phyloP scores from a whole-genome alignment of 2,888 invertebrate species.

The Leucophenga maculata region DNA sequence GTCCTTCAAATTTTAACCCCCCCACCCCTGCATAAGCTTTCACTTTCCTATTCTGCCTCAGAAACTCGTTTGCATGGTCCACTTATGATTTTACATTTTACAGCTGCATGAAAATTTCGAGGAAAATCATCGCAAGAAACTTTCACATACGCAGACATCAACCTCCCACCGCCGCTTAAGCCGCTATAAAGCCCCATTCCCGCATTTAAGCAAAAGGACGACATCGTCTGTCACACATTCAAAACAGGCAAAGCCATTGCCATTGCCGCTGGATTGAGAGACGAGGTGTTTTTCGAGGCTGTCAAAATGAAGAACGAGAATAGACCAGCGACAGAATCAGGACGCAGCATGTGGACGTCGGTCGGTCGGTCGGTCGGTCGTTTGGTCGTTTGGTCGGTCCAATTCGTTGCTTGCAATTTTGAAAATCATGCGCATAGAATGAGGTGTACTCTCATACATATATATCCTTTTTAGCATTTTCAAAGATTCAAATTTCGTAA shows the following conservation, averaged over 20 bases:
- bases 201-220: background rate
- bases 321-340: background rate
- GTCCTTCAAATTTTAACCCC: background rate
- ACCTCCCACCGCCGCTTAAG: conserved; percentile 30
- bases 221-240: conserved; percentile 60
- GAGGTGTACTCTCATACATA: conserved; percentile 32
- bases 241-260: conserved; percentile 48
- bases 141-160: conserved; percentile 28
- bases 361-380: background rate
- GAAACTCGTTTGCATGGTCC: conserved; percentile 45
- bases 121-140: conserved; percentile 48
- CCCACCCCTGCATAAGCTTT: conserved; percentile 20
- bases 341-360: background rate
- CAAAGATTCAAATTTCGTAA: conserved; percentile 67
- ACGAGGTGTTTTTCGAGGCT: background rate
- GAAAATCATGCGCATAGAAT: conserved; percentile 58
- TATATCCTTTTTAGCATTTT: conserved; percentile 59
- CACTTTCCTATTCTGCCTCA: background rate
- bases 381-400: background rate
- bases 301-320: conserved; percentile 3
- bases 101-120: conserved; percentile 54
- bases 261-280: background rate
- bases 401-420: conserved; percentile 56
- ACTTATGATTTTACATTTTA: conserved; percentile 66
- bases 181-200: background rate